phyloP scores from a whole-genome alignment of 2,113 vertebrate genomes.

The Laticauda laticaudata region DNA sequence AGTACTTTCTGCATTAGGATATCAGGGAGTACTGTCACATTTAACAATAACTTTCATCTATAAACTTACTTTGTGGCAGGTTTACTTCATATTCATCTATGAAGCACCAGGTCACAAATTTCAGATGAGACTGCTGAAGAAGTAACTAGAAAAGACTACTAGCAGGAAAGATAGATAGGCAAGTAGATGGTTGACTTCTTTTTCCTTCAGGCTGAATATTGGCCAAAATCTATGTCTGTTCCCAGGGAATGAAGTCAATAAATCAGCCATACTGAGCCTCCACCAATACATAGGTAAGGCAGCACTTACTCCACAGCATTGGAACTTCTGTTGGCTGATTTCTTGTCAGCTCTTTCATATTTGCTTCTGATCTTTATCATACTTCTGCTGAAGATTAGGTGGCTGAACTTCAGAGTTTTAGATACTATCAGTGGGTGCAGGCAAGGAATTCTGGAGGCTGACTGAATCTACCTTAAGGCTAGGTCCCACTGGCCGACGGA shows the following conservation, averaged over 20 bases:
- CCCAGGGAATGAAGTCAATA: background rate
- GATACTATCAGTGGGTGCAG: background rate
- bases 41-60: background rate
- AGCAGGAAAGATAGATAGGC: background rate
- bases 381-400: background rate
- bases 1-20: conserved; percentile 41
- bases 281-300: background rate
- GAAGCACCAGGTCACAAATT: background rate
- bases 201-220: background rate
- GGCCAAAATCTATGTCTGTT: background rate
- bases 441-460: background rate
- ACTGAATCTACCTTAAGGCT: background rate
- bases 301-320: background rate
- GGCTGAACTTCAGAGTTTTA: background rate
- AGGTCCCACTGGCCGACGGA: too few relatives aligned
- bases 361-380: background rate
- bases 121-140: background rate
- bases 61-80: background rate
- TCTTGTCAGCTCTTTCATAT: background rate
- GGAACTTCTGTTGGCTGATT: background rate
- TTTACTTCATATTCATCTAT: background rate
- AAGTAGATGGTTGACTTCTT: background rate
- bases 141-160: background rate
- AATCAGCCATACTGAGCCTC: background rate
- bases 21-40: conserved; percentile 12